A percentile compares a stretch with the other conserved stretches of the same genome.
Conservation (phyloP, 2,888 invertebrate genomes). For the Leucophora obtusa region DNA sequence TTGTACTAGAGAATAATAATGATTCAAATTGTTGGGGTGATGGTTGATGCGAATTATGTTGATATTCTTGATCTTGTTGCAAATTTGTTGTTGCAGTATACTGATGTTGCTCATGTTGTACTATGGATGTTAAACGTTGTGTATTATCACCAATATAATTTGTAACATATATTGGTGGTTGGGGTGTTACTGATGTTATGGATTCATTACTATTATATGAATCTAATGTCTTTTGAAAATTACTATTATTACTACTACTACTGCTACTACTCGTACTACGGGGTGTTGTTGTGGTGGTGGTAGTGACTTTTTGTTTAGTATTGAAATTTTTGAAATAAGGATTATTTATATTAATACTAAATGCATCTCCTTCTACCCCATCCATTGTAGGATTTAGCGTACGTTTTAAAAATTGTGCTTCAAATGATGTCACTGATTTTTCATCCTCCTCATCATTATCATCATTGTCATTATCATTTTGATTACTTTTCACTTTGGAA, state of each 20-base stretch:
- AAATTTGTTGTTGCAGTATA: constrained; percentile 65
- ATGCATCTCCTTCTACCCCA: neutral
- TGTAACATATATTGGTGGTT: constrained; percentile 79
- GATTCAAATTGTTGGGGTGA: constrained; percentile 63
- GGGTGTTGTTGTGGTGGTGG: constrained; percentile 38
- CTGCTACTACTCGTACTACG: constrained; percentile 66
- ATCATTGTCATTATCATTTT: neutral
- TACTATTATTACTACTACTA: constrained; percentile 44
- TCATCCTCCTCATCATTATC: constrained; percentile 26
- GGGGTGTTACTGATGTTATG: constrained; percentile 51
- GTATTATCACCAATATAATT: constrained; percentile 79
- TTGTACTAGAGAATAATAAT: constrained; percentile 64
- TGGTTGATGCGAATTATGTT: constrained; percentile 57
- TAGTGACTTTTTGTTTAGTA: constrained; percentile 28
- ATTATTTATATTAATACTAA: constrained; percentile 46
- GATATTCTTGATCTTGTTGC: constrained; percentile 64
- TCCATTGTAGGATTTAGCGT: constrained; percentile 66
- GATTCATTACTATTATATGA: constrained; percentile 37
- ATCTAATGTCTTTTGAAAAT: constrained; percentile 25
- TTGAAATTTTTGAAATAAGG: constrained; percentile 37
- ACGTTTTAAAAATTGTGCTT: constrained; percentile 74
- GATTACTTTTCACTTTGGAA: constrained; percentile 58
- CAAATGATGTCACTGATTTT: constrained; percentile 65
- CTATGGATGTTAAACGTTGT: constrained; percentile 74
- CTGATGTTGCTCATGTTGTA: constrained; percentile 64